These are phyloP conservation scores for Mareca strepera DNA, from an alignment of 2,797 vertebrate species.

Conservation along the genomic window DNA sequence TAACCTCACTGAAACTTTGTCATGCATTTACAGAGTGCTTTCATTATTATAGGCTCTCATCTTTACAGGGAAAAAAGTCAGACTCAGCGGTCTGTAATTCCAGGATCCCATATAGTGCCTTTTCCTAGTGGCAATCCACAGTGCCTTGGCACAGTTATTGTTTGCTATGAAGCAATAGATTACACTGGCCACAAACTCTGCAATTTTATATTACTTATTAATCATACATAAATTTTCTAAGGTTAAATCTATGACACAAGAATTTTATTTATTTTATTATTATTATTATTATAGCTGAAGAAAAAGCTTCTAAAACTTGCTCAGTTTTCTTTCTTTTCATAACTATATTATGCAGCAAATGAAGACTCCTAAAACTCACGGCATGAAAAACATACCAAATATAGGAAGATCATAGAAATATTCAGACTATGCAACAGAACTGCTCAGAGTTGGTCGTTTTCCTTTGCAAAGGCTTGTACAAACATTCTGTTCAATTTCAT, in stretches of 20 bases:
- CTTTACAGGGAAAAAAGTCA: not conserved
- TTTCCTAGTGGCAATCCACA: not conserved
- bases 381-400: not conserved
- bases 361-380: not conserved
- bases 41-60: not conserved
- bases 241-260: not conserved
- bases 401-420: slow-evolving; percentile 29
- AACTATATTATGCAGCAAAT: not conserved
- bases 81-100: not conserved
- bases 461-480: not conserved
- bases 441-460: not conserved
- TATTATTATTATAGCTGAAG: not conserved
- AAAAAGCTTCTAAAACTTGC: not conserved
- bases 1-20: not conserved
- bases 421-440: not conserved
- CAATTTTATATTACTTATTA: not conserved
- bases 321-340: not conserved
- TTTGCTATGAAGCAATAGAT: not conserved
- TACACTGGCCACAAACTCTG: not conserved
- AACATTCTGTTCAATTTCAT: slow-evolving; percentile 23
- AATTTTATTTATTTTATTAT: not conserved
- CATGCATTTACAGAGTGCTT: not conserved
- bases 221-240: not conserved
- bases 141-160: not conserved
- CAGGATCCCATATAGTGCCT: not conserved